Evolutionary conservation across 35 echinoderm and acorn worm genomes (phyloP).

Genomic region (Diadema setosum): DNA sequence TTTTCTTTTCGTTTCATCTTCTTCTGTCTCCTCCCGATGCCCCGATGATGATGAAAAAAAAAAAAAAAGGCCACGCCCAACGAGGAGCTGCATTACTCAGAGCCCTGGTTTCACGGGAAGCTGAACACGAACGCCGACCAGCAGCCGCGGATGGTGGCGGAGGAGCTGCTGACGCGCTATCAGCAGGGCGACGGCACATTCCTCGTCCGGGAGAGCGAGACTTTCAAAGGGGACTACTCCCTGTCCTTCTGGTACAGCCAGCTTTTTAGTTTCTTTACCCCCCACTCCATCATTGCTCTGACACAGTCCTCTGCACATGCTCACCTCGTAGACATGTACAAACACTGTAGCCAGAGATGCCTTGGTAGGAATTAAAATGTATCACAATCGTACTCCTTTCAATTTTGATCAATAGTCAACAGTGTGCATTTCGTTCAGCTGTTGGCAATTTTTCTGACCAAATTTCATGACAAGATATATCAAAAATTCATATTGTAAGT

Average conservation of each 20-base stretch:
- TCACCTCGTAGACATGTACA: too few relatives aligned
- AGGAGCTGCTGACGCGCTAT: constrained; percentile 77
- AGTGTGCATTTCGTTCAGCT: too few relatives aligned
- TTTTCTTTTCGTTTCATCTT: neutral
- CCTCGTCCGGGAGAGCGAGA: constrained; percentile 96
- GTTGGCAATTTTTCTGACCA: too few relatives aligned
- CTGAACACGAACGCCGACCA: constrained; percentile 68
- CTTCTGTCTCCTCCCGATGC: neutral
- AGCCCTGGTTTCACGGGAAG: constrained; percentile 98
- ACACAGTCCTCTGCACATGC: too few relatives aligned
- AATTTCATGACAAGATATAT: too few relatives aligned
- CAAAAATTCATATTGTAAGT: too few relatives aligned
- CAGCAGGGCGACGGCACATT: constrained; percentile 97
- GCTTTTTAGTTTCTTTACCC: too few relatives aligned
- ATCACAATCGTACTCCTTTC: too few relatives aligned
- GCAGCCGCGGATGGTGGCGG: constrained; percentile 64
- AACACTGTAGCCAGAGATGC: too few relatives aligned
- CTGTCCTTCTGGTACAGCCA: constrained; percentile 94
- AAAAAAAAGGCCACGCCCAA: constrained; percentile 50
- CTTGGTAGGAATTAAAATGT: too few relatives aligned
- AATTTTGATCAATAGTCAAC: too few relatives aligned
- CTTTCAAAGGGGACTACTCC: constrained; percentile 98
- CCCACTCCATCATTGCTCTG: too few relatives aligned
- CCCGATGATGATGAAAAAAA: neutral
- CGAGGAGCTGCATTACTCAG: constrained; percentile 94